phyloP scores from a whole-genome alignment of 2,888 invertebrate species.

The Cephonodes hylas region DNA sequence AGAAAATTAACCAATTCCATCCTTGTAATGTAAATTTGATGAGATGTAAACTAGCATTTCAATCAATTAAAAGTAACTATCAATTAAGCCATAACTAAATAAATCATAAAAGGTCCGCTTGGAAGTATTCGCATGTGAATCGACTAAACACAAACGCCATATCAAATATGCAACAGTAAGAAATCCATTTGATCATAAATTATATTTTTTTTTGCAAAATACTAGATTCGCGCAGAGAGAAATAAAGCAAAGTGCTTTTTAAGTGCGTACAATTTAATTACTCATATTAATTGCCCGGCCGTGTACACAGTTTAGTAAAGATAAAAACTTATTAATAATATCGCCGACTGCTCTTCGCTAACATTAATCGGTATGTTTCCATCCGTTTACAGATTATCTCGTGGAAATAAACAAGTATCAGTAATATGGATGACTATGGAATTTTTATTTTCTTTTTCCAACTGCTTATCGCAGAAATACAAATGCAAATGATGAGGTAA shows the following conservation, averaged over 20 bases:
- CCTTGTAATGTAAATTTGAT: no score
- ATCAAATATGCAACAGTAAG: background rate
- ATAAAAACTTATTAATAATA: constrained; percentile 6
- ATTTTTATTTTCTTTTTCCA: background rate
- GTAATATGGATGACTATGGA: background rate
- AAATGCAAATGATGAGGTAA: no score
- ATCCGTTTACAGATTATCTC: background rate
- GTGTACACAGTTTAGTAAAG: constrained; percentile 1
- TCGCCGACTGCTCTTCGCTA: constrained; percentile 25
- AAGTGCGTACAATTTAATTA: constrained; percentile 2
- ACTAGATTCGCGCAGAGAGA: background rate
- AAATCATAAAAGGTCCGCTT: no score
- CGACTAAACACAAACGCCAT: background rate
- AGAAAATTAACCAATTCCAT: no score
- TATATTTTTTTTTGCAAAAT: background rate
- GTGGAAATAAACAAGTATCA: background rate
- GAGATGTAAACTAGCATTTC: no score
- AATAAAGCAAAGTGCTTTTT: background rate
- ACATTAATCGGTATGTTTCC: constrained; percentile 14
- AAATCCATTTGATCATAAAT: background rate
- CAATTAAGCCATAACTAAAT: no score
- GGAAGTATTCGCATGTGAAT: background rate
- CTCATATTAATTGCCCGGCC: constrained; percentile 4
- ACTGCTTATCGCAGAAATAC: no score
- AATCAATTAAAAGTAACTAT: no score